Conservation (phyloP, 2,888 invertebrate genomes). For the Plagodis dolabraria region DNA sequence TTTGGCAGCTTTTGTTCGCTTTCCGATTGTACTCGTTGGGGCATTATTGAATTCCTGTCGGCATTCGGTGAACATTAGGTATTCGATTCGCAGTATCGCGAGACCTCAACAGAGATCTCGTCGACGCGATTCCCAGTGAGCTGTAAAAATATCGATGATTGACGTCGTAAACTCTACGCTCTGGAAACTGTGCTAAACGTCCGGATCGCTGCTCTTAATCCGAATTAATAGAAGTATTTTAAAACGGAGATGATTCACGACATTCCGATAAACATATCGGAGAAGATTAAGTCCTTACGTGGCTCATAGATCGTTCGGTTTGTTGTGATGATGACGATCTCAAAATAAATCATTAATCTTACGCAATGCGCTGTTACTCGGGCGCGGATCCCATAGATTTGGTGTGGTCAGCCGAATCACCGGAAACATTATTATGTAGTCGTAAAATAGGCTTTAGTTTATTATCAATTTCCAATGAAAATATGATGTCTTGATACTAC, state of each 20-base stretch:
- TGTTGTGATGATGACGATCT: conserved; percentile 24
- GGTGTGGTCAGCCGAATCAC: conserved; percentile 38
- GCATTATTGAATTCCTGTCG: conserved; percentile 32
- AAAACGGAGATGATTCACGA: conserved; percentile 29
- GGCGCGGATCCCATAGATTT: conserved; percentile 25
- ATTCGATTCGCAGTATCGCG: conserved; percentile 18
- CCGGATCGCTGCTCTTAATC: conserved; percentile 50
- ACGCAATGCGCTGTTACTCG: conserved; percentile 36
- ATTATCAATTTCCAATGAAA: conserved; percentile 36
- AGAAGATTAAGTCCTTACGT: conserved; percentile 34
- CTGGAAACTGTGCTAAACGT: conserved; percentile 43
- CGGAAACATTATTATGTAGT: conserved; percentile 37
- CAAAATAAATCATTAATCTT: conserved; percentile 40
- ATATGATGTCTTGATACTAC: conserved; percentile 33
- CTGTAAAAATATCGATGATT: conserved; percentile 65
- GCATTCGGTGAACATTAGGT: conserved; percentile 15
- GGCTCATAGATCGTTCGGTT: conserved; percentile 24
- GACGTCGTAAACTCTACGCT: conserved; percentile 50
- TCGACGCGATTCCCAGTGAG: conserved; percentile 37
- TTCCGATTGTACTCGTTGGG: conserved; percentile 23
- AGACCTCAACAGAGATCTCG: conserved; percentile 15
- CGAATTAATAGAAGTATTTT: conserved; percentile 53
- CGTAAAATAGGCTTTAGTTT: conserved; percentile 36
- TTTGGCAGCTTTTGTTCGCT: conserved; percentile 27
- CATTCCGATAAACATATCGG: conserved; percentile 42